Evolutionary conservation across 2,888 invertebrate species (phyloP).

Genomic region (Pardosa pseudoannulata): DNA sequence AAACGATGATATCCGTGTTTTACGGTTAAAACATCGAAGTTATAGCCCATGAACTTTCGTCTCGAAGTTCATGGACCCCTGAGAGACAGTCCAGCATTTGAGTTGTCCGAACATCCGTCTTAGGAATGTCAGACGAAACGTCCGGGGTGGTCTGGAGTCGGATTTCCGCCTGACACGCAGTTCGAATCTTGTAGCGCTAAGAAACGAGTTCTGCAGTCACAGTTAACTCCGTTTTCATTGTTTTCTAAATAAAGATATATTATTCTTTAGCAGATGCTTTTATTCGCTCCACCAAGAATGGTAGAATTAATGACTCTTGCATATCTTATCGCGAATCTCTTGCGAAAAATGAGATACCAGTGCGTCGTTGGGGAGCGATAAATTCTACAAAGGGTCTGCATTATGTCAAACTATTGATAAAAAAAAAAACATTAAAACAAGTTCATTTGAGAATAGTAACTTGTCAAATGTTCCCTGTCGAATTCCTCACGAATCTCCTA

Average conservation of each 20-base stretch:
- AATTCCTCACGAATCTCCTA: background rate
- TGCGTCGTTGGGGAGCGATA: background rate
- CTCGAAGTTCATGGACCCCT: background rate
- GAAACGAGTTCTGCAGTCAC: background rate
- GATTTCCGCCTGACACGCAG: background rate
- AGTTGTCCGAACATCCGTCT: background rate
- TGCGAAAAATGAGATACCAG: background rate
- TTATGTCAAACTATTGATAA: background rate
- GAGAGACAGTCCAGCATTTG: background rate
- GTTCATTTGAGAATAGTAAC: background rate
- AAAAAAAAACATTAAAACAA: background rate
- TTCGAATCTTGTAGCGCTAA: background rate
- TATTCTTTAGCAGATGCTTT: background rate
- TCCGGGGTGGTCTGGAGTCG: background rate
- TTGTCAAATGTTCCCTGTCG: background rate
- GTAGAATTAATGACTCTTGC: background rate
- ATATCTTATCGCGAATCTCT: background rate
- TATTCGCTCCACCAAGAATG: background rate
- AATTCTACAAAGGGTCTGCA: background rate
- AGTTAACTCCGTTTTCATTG: background rate
- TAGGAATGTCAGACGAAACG: background rate
- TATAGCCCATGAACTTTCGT: background rate
- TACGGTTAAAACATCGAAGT: background rate
- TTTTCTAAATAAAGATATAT: conserved; percentile 12
- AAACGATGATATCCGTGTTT: too few relatives aligned